Percentiles rank a stretch among this genome's conserved stretches.
These are phyloP conservation scores for Ceramica pisi DNA, from an alignment of 2,888 invertebrate genomes.

Conservation along the genomic window DNA sequence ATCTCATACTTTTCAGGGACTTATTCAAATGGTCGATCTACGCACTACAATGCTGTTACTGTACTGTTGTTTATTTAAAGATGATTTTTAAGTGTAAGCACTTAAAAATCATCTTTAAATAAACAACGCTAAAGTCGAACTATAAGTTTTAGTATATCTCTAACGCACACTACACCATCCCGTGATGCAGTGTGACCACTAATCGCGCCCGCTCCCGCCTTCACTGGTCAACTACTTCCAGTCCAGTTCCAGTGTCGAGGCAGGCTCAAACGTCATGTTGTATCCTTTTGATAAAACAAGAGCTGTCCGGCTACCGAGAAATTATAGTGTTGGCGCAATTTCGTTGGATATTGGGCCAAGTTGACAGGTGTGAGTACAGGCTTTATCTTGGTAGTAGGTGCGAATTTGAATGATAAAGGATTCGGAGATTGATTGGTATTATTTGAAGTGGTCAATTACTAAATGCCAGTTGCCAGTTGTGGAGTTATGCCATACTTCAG, in stretches of 20 bases:
- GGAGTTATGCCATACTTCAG: neutral
- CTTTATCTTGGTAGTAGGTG: neutral
- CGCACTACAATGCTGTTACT: too few relatives aligned
- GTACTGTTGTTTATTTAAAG: too few relatives aligned
- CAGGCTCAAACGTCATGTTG: neutral
- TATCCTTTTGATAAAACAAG: slow-evolving; percentile 20
- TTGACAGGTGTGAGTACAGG: neutral
- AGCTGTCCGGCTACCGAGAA: neutral
- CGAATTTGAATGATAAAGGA: neutral
- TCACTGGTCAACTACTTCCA: neutral
- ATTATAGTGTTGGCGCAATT: slow-evolving; percentile 16
- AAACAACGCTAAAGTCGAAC: too few relatives aligned
- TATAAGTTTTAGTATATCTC: too few relatives aligned
- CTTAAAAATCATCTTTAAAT: too few relatives aligned
- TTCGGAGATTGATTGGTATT: neutral
- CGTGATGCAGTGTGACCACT: too few relatives aligned
- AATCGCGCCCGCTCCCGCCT: too few relatives aligned
- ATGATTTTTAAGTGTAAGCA: too few relatives aligned
- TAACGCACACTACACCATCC: too few relatives aligned
- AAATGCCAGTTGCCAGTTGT: too few relatives aligned
- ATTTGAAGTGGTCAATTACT: neutral
- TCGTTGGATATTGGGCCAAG: neutral
- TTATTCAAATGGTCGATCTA: too few relatives aligned
- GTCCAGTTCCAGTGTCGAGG: slow-evolving; percentile 19
- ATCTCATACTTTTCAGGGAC: too few relatives aligned